Conservation (phyloP, 2,797 vertebrate species). For the Cryptoblepharus egeriae region DNA sequence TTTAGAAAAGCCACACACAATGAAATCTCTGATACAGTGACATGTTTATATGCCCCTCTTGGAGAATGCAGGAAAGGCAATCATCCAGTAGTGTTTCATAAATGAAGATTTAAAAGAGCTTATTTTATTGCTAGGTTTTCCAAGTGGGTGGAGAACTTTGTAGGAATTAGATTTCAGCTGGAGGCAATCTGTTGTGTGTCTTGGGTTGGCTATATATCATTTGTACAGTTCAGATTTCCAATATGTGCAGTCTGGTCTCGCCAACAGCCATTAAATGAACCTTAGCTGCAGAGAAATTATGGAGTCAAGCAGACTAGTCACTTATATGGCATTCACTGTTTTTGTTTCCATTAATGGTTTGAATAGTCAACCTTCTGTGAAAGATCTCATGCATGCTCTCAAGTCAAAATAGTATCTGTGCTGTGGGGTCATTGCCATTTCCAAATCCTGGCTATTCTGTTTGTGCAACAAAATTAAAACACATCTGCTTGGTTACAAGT, state of each 20-base stretch:
- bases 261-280: background rate
- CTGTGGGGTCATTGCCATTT: background rate
- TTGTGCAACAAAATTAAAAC: constrained; percentile 15
- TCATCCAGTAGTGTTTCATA: background rate
- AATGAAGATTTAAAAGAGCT: background rate
- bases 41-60: background rate
- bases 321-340: background rate
- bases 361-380: background rate
- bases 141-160: background rate
- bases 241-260: rapidly evolving
- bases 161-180: constrained; percentile 13
- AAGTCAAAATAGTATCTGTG: background rate
- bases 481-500: constrained; percentile 10
- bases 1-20: background rate
- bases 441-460: background rate
- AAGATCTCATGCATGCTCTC: background rate
- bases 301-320: background rate
- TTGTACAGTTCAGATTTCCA: background rate
- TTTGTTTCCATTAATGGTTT: rapidly evolving
- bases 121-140: background rate
- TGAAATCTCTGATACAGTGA: constrained; percentile 11
- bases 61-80: background rate
- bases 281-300: background rate
- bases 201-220: rapidly evolving
- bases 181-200: background rate